These are phyloP conservation scores for Gorilla gorilla DNA, from an alignment of 2,113 vertebrate species.

Conservation along the genomic window DNA sequence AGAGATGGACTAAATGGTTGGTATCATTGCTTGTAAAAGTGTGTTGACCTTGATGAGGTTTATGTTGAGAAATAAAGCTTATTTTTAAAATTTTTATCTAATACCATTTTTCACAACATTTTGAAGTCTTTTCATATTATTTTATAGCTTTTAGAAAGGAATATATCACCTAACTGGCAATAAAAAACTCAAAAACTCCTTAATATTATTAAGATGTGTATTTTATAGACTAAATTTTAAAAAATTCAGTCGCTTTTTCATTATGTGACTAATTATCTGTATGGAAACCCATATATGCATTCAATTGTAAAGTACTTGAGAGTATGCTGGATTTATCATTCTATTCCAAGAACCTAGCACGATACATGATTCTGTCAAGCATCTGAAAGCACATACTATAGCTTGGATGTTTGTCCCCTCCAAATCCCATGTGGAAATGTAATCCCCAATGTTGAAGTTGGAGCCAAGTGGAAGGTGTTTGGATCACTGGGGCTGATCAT, in stretches of 20 bases:
- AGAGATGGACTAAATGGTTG: neutral
- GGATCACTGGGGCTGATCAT: too few species aligned
- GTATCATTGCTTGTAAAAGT: neutral
- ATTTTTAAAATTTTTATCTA: neutral
- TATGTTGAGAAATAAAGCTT: neutral
- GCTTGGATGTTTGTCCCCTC: neutral
- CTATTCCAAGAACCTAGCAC: neutral
- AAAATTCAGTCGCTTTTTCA: neutral
- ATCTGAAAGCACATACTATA: neutral
- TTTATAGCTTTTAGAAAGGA: constrained; percentile 2
- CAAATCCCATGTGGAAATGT: too few species aligned
- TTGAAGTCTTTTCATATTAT: neutral
- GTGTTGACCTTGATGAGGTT: neutral
- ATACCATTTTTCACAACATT: neutral
- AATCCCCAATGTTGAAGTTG: too few species aligned
- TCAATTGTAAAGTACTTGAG: neutral
- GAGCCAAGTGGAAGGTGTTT: too few species aligned
- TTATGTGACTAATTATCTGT: neutral
- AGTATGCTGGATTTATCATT: neutral
- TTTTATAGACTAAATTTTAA: neutral
- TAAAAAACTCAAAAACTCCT: neutral
- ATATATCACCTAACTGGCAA: neutral
- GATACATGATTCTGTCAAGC: neutral
- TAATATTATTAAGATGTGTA: neutral
- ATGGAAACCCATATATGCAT: neutral